Evolutionary conservation across 2,797 vertebrate species (phyloP).

Genomic region (Rallus crepitans): DNA sequence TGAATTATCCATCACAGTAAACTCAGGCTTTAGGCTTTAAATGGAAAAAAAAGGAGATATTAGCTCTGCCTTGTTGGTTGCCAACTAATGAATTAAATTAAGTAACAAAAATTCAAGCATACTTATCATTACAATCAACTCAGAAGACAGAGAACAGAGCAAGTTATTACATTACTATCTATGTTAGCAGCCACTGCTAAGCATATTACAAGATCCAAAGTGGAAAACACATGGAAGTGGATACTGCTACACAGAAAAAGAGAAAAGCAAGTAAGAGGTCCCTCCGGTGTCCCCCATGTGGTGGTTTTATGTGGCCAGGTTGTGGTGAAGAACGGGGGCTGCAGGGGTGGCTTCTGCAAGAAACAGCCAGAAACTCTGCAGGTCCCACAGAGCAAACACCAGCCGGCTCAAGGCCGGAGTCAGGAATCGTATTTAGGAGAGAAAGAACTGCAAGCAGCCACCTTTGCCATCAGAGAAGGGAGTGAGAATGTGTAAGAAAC

Average conservation of each 20-base stretch:
- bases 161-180: background rate
- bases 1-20: constrained; percentile 5
- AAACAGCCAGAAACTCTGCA: too few species aligned
- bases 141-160: background rate
- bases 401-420: too few species aligned
- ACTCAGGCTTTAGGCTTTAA: background rate
- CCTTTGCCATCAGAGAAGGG: too few species aligned
- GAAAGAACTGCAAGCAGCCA: too few species aligned
- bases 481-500: too few species aligned
- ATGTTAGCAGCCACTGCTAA: background rate
- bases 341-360: too few species aligned
- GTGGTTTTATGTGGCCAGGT: too few species aligned
- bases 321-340: too few species aligned
- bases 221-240: background rate
- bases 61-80: background rate
- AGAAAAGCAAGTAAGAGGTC: background rate
- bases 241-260: background rate
- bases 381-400: too few species aligned
- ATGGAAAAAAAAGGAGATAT: background rate
- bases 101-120: background rate
- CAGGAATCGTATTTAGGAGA: too few species aligned
- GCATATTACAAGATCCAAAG: background rate
- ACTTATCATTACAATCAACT: background rate
- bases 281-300: background rate
- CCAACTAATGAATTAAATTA: background rate